These are phyloP conservation scores for Rhaphigaster nebulosa DNA, from an alignment of 2,888 invertebrate genomes.

Conservation along the genomic window DNA sequence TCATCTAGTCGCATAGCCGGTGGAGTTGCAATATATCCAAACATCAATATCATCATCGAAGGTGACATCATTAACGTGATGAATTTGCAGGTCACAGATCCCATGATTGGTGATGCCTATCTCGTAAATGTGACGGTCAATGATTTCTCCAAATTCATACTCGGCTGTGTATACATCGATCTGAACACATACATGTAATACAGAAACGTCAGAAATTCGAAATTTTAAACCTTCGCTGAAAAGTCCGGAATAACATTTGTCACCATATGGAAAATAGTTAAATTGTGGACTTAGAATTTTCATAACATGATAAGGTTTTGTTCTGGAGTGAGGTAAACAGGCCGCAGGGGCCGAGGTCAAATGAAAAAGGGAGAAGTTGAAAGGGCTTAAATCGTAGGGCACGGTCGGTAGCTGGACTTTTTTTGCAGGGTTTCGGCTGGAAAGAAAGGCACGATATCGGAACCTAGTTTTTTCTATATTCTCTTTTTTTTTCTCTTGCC, in stretches of 20 bases:
- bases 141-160: too few species aligned
- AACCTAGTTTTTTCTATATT: slow-evolving; percentile 47
- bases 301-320: neutral
- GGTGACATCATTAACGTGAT: too few species aligned
- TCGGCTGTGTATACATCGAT: too few species aligned
- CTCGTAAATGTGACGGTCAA: too few species aligned
- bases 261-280: neutral
- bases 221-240: too few species aligned
- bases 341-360: neutral
- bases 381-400: slow-evolving; percentile 40
- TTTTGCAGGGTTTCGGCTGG: slow-evolving; percentile 34
- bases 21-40: too few species aligned
- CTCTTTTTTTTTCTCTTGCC: slow-evolving; percentile 47
- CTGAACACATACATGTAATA: too few species aligned
- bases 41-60: too few species aligned
- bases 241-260: neutral
- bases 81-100: too few species aligned
- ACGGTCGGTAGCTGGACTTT: slow-evolving; percentile 31
- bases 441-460: slow-evolving; percentile 54
- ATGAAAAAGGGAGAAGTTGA: slow-evolving; percentile 43
- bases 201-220: too few species aligned
- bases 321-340: neutral
- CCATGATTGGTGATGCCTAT: too few species aligned
- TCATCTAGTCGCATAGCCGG: too few species aligned
- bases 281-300: neutral